Evolutionary conservation across 2,888 invertebrate genomes (phyloP).

Genomic region (Hyalella azteca): DNA sequence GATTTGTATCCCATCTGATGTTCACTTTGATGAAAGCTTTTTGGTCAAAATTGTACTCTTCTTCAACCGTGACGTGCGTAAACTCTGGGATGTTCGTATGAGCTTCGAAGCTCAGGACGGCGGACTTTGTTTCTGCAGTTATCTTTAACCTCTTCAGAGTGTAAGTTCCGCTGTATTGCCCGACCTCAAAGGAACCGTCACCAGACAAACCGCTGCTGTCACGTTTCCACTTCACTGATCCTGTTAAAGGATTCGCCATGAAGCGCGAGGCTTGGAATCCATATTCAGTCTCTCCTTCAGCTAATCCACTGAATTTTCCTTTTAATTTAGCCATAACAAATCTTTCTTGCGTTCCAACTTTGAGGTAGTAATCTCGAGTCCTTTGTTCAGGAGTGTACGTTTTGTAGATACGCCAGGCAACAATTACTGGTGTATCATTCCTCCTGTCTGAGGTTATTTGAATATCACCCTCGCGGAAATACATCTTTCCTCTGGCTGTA

Average conservation of each 20-base stretch:
- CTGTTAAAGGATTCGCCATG: slow-evolving; percentile 39
- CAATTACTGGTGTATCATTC: not conserved
- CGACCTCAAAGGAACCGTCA: slow-evolving; percentile 38
- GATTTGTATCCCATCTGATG: slow-evolving; percentile 31
- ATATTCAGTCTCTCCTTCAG: slow-evolving; percentile 41
- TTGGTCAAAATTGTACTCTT: slow-evolving; percentile 43
- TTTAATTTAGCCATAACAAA: slow-evolving; percentile 46
- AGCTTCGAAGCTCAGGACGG: slow-evolving; percentile 35
- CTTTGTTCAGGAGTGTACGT: not conserved
- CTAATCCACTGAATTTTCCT: slow-evolving; percentile 40
- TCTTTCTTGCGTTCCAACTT: slow-evolving; percentile 39
- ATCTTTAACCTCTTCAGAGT: slow-evolving; percentile 32
- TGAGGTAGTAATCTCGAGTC: slow-evolving; percentile 49
- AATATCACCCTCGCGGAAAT: slow-evolving; percentile 38
- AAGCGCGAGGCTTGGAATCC: slow-evolving; percentile 37
- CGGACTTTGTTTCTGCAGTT: slow-evolving; percentile 20
- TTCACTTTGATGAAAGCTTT: slow-evolving; percentile 39
- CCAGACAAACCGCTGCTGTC: slow-evolving; percentile 40
- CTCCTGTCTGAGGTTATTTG: not conserved
- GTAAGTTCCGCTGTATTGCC: slow-evolving; percentile 41
- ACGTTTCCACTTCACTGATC: slow-evolving; percentile 43
- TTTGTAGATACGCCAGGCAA: not conserved
- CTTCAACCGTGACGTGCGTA: slow-evolving; percentile 22
- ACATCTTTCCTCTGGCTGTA: slow-evolving; percentile 44
- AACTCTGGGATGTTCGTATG: slow-evolving; percentile 43